Evolutionary conservation across 2,113 vertebrate species (phyloP).

Genomic region (Urocynchramus pylzowi): DNA sequence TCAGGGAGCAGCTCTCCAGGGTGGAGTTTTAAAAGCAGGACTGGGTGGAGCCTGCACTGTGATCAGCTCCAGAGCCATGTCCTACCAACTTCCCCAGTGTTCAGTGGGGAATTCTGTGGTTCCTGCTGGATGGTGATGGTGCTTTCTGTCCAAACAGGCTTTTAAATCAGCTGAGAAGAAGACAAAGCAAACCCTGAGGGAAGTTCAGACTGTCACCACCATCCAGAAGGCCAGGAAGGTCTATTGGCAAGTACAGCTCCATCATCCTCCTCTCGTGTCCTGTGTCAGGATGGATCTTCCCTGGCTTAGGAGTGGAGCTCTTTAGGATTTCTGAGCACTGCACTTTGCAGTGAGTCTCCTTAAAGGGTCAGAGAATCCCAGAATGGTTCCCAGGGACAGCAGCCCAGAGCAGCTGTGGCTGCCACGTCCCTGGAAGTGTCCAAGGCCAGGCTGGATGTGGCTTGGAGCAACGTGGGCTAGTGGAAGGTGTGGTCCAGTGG

Average conservation of each 20-base stretch:
- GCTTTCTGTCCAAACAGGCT: constrained; percentile 74
- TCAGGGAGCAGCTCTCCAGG: background rate
- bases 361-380: background rate
- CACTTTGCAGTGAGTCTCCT: background rate
- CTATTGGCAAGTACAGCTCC: constrained; percentile 84
- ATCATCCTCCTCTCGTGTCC: accelerated
- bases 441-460: background rate
- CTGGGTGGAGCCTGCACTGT: background rate
- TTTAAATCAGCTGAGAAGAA: constrained; percentile 99
- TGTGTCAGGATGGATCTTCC: accelerated
- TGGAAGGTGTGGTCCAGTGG: background rate
- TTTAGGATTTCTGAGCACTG: background rate
- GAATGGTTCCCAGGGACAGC: background rate
- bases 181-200: constrained; percentile 94
- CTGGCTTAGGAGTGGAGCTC: background rate
- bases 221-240: constrained; percentile 99
- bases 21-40: background rate
- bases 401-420: background rate
- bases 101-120: accelerated
- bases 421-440: background rate
- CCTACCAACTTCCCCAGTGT: background rate
- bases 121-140: background rate
- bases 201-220: constrained; percentile 92
- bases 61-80: background rate
- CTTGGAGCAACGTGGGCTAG: background rate